Base-by-base conservation (phyloP, 2,113 vertebrate genomes). In the Ascaphus truei region DNA sequence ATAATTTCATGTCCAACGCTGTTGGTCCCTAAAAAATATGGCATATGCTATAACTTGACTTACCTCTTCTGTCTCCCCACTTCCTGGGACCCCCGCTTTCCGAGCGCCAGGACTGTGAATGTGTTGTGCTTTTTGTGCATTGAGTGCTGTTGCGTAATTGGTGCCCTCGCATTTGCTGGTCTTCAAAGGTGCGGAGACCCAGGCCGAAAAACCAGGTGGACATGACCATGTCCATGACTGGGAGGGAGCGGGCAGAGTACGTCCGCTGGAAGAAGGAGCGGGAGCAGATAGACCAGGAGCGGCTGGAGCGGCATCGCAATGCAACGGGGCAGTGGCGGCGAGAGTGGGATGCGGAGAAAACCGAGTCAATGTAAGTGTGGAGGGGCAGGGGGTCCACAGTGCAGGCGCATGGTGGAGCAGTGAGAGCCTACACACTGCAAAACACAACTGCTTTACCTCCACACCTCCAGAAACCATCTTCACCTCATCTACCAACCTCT, bases 161-260 rank as follows among this genome's bases (percentile, higher is more conserved):
- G n/a, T n/a, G n/a, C n/a, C n/a, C n/a, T n/a, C n/a, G n/a, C 7
- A n/a, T 15, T 18, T 43, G 39, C 13, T 16, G 6, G 39, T 16
- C 1, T 55, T 5, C 53, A 5, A 30, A 65, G 61, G 61, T 22
- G 3, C 12, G 71, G 3, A 36, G 79, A 37, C 37, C 75, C 0
- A 41, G 58, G 59, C 55, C 16, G 1, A 58, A 33, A 34, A 2
- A 8, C 0, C 61, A 82, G 0, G 5, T 89, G 37, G 95, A 97
- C 79, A 95, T 97, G 93, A 96, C 94, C 0, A 81, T 98, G 65
- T 96, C 93, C 4, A 97, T 98, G 96, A 98, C 96, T 0, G 96
- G 96, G 10, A 87, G 94, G 15, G 94, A 98, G 52, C 83, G 96
- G 3, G 90, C 93, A 0, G 96, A 98, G 62, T 98, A 98, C 71